phyloP scores from a whole-genome alignment of 2,797 vertebrate species.

The Pseudotriccus pelzelni region DNA sequence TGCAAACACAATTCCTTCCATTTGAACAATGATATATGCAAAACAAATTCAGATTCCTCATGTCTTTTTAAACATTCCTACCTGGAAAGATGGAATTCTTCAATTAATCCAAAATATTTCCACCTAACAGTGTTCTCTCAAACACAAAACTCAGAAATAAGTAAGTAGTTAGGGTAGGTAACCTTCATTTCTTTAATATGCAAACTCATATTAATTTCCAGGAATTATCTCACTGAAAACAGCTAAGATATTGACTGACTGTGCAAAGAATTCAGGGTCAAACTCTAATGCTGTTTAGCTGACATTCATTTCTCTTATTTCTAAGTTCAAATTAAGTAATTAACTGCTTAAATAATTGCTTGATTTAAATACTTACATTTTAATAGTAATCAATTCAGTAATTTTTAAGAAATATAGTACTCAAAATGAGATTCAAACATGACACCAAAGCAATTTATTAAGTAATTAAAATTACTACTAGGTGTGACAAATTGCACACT shows the following conservation, averaged over 20 bases:
- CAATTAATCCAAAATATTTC: background rate
- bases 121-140: background rate
- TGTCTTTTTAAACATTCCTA: background rate
- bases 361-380: conserved; percentile 18
- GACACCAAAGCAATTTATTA: conserved; percentile 46
- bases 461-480: conserved; percentile 42
- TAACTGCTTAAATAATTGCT: conserved; percentile 52
- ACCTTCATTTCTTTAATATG: background rate
- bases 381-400: conserved; percentile 1
- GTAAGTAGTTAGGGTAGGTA: background rate
- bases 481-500: conserved; percentile 32
- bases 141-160: background rate
- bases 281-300: background rate
- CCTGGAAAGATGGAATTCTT: background rate
- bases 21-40: background rate
- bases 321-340: background rate
- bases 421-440: conserved; percentile 27
- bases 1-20: background rate
- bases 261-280: background rate
- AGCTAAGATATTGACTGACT: background rate
- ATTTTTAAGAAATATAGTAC: conserved; percentile 42
- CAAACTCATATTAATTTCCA: background rate
- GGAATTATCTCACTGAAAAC: background rate
- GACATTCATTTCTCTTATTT: background rate
- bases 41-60: background rate